phyloP scores from a whole-genome alignment of 2,113 vertebrate genomes.

The Ifrita kowaldi region DNA sequence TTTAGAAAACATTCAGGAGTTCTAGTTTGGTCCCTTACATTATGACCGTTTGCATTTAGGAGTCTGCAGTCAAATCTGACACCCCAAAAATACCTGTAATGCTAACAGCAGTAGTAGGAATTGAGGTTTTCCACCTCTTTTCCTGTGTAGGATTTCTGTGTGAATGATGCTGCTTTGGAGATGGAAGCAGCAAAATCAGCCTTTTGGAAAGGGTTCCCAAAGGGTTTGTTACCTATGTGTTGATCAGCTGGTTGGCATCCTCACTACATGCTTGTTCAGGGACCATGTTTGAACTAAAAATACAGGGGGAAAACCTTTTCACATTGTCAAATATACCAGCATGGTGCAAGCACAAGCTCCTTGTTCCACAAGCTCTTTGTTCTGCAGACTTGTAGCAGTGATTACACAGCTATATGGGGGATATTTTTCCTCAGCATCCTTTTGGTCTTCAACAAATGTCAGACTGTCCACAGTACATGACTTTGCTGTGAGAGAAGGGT shows the following conservation, averaged over 20 bases:
- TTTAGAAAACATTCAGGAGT: neutral
- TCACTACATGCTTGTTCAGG: neutral
- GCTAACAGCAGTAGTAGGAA: neutral
- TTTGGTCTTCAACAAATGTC: neutral
- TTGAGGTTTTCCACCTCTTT: neutral
- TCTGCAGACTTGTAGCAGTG: neutral
- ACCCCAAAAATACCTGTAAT: neutral
- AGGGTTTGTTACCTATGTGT: neutral
- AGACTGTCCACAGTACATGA: neutral
- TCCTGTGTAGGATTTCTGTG: neutral
- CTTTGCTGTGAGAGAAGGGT: neutral
- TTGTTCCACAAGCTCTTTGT: neutral
- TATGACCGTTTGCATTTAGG: neutral
- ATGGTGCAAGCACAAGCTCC: neutral
- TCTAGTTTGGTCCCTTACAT: neutral
- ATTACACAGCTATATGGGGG: neutral
- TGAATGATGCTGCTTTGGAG: neutral
- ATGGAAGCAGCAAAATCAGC: neutral
- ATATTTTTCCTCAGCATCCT: neutral
- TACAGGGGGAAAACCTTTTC: neutral
- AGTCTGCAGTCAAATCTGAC: neutral
- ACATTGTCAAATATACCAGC: neutral
- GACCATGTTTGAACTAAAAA: neutral
- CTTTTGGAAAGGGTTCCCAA: neutral
- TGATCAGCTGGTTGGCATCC: neutral